Percentiles rank a stretch among this genome's conserved stretches.
These are phyloP conservation scores for Lethenteron reissneri DNA, from an alignment of 2,113 vertebrate genomes.

Conservation along the genomic window DNA sequence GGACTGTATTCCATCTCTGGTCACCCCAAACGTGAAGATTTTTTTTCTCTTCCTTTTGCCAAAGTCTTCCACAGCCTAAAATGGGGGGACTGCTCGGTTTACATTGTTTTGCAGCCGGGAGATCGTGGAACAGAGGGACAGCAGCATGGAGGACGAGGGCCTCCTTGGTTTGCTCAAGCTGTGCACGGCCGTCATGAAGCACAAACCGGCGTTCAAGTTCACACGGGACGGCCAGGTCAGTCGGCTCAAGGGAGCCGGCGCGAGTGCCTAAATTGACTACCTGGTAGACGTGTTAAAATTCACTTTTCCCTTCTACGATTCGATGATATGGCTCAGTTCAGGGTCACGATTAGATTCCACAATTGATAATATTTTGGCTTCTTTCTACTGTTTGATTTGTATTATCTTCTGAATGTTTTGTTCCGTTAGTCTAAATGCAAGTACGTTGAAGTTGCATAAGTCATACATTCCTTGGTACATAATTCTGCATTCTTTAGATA, in stretches of 20 bases:
- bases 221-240: slow-evolving; percentile 34
- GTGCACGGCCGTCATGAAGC: slow-evolving; percentile 83
- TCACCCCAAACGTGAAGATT: background rate
- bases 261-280: too few species aligned
- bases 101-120: slow-evolving; percentile 38
- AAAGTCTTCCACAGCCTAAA: background rate
- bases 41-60: background rate
- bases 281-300: too few species aligned
- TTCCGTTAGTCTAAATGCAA: too few species aligned
- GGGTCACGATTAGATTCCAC: too few species aligned
- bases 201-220: slow-evolving; percentile 95
- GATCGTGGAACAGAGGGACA: slow-evolving; percentile 89
- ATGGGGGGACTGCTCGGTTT: background rate
- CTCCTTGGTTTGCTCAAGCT: slow-evolving; percentile 73
- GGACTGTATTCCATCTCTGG: background rate
- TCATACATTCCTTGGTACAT: slow-evolving; percentile 2
- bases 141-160: slow-evolving; percentile 75
- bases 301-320: too few species aligned
- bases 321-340: too few species aligned
- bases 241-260: too few species aligned
- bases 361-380: too few species aligned
- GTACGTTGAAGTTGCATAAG: too few species aligned
- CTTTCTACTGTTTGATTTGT: background rate
- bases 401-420: background rate
- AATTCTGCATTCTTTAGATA: slow-evolving; percentile 8